These are phyloP conservation scores for Catamblyrhynchus diadema DNA, from an alignment of 2,797 vertebrate species.

Conservation along the genomic window DNA sequence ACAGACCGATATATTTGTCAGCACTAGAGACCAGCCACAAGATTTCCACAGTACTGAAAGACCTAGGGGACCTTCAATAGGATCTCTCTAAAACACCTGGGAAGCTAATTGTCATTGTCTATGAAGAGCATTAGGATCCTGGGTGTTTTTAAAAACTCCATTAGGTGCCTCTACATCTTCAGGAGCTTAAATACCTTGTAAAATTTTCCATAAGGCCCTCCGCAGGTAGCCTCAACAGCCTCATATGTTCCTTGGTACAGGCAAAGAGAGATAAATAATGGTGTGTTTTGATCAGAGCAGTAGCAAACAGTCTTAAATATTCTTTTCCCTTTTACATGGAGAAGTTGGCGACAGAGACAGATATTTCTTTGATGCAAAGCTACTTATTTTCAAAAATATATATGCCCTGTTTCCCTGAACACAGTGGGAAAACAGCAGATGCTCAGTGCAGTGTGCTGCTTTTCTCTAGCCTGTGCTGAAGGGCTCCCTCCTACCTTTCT, in stretches of 20 bases:
- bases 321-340: not conserved
- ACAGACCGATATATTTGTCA: not conserved
- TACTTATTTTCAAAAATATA: not conserved
- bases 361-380: not conserved
- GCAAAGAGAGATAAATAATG: not conserved
- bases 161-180: not conserved
- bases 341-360: not conserved
- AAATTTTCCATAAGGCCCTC: not conserved
- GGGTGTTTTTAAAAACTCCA: not conserved
- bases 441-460: not conserved
- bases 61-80: not conserved
- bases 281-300: not conserved
- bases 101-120: not conserved
- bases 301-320: not conserved
- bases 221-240: not conserved
- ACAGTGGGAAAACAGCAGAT: not conserved
- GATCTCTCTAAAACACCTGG: not conserved
- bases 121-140: not conserved
- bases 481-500: not conserved
- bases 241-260: not conserved
- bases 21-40: not conserved
- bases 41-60: not conserved
- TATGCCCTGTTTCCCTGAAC: not conserved
- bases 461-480: not conserved
- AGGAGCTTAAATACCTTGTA: slow-evolving; percentile 2